Base-by-base conservation (phyloP, 2,113 vertebrate genomes). In the Bubo scandiacus region DNA sequence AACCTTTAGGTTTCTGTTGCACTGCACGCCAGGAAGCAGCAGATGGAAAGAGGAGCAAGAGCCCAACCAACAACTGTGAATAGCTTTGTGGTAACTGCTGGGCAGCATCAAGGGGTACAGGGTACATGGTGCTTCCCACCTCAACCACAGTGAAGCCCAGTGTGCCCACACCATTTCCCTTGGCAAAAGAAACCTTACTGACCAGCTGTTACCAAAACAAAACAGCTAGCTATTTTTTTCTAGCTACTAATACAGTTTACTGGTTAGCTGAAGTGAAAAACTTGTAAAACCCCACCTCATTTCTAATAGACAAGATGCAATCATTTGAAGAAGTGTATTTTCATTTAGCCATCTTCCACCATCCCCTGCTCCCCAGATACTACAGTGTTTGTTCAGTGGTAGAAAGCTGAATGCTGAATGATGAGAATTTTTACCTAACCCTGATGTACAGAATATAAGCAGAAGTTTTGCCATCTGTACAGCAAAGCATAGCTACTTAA, bases 111-210 rank as follows among this genome's bases (percentile, higher is more conserved):
- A 54, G 23, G 4, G 20, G 15, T 22, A 42, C 38, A 19, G 17
- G 22, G 40, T 12, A 11, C 20, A 1, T 2, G 9, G 10, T 6
- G 9, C 19, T 66, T 8, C 10, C 8, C 23, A 7, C 15, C 26
- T 13, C 1, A 40, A 27, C 13, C 14, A 17, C 0, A 0, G 26
- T 12, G 23, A 57, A 73, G 59, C 3, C 26, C 49, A 12, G 7
- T 0, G 1, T 26, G 40, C 17, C 42, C 27, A 5, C 27, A 27
- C 5, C 22, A 10, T 18, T 57, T 78, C 26, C 11, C 43, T 21
- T 10, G 12, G 21, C 27, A 22, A 70, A 81, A 43, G n/a, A 36
- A 67, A 45, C 16, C 38, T 6, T 21, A 49, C 7, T 16, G 17
- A 75, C 38, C 17, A 42, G 32, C 13, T 62, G 68, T 49, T 15